These are phyloP conservation scores for Rafetus swinhoei DNA, from an alignment of 2,113 vertebrate species.

Conservation along the genomic window DNA sequence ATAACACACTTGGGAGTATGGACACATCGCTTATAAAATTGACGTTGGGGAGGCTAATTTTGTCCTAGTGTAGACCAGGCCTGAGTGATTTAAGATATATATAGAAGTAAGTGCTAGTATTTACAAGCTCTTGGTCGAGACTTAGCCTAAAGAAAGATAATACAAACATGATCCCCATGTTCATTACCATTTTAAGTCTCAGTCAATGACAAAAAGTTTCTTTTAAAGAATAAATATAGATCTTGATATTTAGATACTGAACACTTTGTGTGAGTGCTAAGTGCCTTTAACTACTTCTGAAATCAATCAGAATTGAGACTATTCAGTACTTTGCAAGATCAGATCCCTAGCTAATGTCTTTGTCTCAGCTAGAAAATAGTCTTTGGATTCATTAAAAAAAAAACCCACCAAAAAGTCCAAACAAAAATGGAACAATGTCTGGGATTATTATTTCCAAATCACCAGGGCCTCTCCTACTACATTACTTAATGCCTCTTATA, in stretches of 20 bases:
- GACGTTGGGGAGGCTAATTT: no score
- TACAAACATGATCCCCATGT: neutral
- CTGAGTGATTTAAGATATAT: no score
- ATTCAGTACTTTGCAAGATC: neutral
- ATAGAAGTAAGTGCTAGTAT: no score
- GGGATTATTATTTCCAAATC: neutral
- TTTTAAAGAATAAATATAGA: neutral
- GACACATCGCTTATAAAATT: no score
- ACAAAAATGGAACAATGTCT: neutral
- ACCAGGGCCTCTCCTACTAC: rapidly evolving
- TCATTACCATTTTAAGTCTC: neutral
- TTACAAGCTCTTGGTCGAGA: neutral
- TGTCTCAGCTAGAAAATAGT: neutral
- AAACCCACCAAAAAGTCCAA: neutral
- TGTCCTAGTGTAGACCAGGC: no score
- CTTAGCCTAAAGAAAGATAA: neutral
- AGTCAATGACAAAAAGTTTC: neutral
- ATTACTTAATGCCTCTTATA: neutral
- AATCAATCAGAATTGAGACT: neutral
- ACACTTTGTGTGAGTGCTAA: neutral
- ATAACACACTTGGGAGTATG: no score
- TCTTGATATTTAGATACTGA: neutral
- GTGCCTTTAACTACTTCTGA: neutral
- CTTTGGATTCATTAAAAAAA: neutral
- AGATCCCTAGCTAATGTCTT: neutral